These are phyloP conservation scores for Hydra vulgaris DNA, from an alignment of 30 jellyfish, hydroid and myxozoan species.

Conservation along the genomic window DNA sequence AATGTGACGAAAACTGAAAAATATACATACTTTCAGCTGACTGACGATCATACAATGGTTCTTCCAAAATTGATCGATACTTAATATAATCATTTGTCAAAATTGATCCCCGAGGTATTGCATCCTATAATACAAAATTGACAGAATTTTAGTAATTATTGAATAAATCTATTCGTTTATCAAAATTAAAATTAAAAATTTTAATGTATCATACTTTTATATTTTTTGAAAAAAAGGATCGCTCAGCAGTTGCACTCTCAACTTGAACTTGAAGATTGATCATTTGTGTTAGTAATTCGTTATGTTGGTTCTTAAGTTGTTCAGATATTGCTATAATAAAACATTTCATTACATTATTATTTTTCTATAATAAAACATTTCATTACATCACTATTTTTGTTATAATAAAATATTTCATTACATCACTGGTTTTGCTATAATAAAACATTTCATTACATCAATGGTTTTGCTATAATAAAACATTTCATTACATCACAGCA, in stretches of 20 bases:
- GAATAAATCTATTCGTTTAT: no score
- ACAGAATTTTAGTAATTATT: no score
- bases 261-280: not conserved
- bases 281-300: not conserved
- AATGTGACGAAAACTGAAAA: conserved; percentile 5
- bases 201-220: not conserved
- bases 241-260: conserved; percentile 8
- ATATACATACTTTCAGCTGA: conserved; percentile 15
- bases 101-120: conserved; percentile 3
- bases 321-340: not conserved
- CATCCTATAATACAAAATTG: conserved; percentile 3
- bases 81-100: conserved; percentile 8
- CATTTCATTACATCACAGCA: no score
- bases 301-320: conserved; percentile 2
- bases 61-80: conserved; percentile 12
- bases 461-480: no score
- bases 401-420: no score
- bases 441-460: not conserved
- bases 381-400: no score
- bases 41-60: conserved; percentile 16
- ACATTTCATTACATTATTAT: not conserved
- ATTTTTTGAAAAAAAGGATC: not conserved
- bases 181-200: no score
- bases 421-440: not conserved
- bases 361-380: no score